Percentiles rank a stretch among this genome's conserved stretches.
Evolutionary conservation across 2,888 invertebrate genomes (phyloP).

Genomic region (Blastobasis adustella): DNA sequence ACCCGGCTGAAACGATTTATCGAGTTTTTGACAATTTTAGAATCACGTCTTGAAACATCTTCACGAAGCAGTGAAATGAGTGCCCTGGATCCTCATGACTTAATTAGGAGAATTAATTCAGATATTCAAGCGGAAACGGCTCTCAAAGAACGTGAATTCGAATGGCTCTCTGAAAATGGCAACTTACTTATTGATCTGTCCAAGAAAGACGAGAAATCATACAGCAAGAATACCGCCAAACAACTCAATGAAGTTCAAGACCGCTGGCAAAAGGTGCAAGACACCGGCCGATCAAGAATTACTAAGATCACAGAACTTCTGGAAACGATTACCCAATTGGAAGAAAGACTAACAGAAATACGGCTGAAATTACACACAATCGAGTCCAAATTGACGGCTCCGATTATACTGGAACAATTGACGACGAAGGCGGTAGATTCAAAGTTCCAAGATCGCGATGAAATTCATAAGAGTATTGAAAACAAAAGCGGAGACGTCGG

Average conservation of each 20-base stretch:
- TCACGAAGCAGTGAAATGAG: slow-evolving; percentile 63
- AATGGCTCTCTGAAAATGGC: slow-evolving; percentile 84
- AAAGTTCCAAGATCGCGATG: slow-evolving; percentile 81
- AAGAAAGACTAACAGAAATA: slow-evolving; percentile 82
- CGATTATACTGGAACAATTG: slow-evolving; percentile 79
- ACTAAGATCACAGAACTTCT: slow-evolving; percentile 83
- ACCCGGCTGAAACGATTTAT: slow-evolving; percentile 77
- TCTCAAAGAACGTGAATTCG: slow-evolving; percentile 84
- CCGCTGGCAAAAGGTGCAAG: slow-evolving; percentile 80
- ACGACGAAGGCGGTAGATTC: slow-evolving; percentile 79
- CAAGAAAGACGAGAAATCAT: slow-evolving; percentile 75
- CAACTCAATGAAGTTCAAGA: slow-evolving; percentile 76
- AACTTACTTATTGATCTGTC: slow-evolving; percentile 77
- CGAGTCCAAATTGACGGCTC: slow-evolving; percentile 80
- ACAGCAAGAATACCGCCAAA: slow-evolving; percentile 71
- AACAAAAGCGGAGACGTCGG: slow-evolving; percentile 85
- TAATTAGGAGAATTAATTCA: slow-evolving; percentile 81
- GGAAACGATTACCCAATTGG: slow-evolving; percentile 80
- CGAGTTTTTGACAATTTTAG: slow-evolving; percentile 81
- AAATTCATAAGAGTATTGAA: slow-evolving; percentile 84
- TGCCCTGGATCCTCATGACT: slow-evolving; percentile 81
- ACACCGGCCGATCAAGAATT: slow-evolving; percentile 78
- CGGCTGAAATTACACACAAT: slow-evolving; percentile 82
- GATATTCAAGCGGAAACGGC: slow-evolving; percentile 85
- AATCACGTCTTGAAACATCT: slow-evolving; percentile 77